Conservation (phyloP, 1,140 invertebrate species). For the Drepana arcuata region DNA sequence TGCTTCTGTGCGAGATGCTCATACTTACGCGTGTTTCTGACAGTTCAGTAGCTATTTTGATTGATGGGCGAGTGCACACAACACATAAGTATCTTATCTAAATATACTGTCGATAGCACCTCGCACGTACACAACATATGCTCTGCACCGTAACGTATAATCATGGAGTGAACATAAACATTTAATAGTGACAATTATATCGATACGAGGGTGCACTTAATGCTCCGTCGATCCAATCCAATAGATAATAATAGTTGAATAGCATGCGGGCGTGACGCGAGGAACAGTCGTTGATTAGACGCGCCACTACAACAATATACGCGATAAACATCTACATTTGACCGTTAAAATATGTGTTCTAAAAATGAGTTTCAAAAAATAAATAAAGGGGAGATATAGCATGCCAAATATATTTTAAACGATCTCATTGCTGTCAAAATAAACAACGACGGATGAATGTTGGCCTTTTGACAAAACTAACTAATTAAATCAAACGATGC, state of each 20-base stretch:
- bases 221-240: no score
- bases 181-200: conserved; percentile 10
- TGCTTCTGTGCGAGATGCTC: conserved; percentile 13
- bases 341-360: conserved; percentile 25
- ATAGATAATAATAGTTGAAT: conserved; percentile 13
- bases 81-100: conserved; percentile 8
- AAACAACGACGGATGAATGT: no score
- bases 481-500: no score
- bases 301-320: conserved; percentile 27
- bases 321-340: conserved; percentile 33
- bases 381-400: no score
- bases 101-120: conserved; percentile 8
- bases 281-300: conserved; percentile 37
- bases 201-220: conserved; percentile 9
- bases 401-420: no score
- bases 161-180: background rate
- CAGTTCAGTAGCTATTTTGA: conserved; percentile 8
- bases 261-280: conserved; percentile 40
- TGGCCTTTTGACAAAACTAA: no score
- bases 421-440: no score
- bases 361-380: no score
- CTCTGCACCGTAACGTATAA: background rate
- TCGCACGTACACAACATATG: conserved; percentile 1
- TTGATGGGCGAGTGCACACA: no score
- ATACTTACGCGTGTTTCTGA: conserved; percentile 13